Evolutionary conservation across 2,888 invertebrate genomes (phyloP).

Genomic region (Pinctada fucata): DNA sequence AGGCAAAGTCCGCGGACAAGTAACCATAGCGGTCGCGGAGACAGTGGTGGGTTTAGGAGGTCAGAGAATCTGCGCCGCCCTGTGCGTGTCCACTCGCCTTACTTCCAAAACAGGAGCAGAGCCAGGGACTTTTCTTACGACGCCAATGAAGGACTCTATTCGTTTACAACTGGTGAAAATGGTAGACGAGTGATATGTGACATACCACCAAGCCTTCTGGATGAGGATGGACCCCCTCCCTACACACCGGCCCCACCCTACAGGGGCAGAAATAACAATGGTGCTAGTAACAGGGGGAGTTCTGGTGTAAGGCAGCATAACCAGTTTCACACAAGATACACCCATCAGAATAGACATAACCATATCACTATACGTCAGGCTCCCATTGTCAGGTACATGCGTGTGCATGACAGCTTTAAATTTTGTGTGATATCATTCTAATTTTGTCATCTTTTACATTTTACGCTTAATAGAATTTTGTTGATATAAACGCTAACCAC

Average conservation of each 20-base stretch:
- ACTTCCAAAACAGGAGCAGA: neutral
- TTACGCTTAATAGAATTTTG: no score
- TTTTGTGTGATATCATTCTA: no score
- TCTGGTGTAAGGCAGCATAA: no score
- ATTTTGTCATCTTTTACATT: no score
- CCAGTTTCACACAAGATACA: no score
- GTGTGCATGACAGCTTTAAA: no score
- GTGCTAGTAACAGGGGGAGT: no score
- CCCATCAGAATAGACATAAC: no score
- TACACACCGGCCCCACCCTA: conserved; percentile 30
- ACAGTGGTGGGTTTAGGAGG: neutral
- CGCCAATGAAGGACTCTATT: conserved; percentile 32
- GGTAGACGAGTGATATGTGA: conserved; percentile 37
- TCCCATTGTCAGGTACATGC: no score
- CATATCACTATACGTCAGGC: no score
- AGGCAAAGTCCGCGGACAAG: neutral
- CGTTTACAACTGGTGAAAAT: conserved; percentile 26
- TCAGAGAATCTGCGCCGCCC: neutral
- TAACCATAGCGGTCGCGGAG: no score
- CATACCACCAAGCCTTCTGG: conserved; percentile 35
- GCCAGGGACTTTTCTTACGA: conserved; percentile 8
- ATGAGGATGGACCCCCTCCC: conserved; percentile 47
- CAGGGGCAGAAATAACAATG: neutral
- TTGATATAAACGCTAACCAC: no score
- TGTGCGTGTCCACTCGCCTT: neutral